These are phyloP conservation scores for Galaxea fascicularis DNA, from an alignment of 92 coral and sea anemone species.

Conservation along the genomic window DNA sequence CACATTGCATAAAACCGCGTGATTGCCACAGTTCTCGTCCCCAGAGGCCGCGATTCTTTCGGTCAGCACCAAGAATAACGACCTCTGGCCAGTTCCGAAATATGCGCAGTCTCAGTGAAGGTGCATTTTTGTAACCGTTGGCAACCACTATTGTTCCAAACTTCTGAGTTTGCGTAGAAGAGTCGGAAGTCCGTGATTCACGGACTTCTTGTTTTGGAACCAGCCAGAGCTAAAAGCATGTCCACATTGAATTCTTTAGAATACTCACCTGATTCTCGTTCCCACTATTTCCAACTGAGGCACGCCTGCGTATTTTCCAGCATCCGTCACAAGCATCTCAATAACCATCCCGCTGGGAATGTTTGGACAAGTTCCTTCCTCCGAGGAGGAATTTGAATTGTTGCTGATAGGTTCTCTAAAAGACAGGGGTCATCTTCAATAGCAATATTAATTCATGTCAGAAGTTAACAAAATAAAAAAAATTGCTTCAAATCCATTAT, in stretches of 20 bases:
- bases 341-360: conserved; percentile 75
- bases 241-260: neutral
- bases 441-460: neutral
- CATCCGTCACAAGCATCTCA: conserved; percentile 87
- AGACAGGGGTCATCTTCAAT: neutral
- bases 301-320: conserved; percentile 81
- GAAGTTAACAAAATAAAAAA: neutral
- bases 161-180: no score
- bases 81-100: no score
- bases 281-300: conserved; percentile 92
- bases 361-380: conserved; percentile 51
- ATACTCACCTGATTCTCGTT: conserved; percentile 76
- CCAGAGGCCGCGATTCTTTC: no score
- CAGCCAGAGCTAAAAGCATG: no score
- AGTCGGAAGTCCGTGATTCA: no score
- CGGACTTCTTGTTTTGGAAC: no score
- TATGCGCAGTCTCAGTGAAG: no score
- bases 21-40: no score
- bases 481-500: neutral
- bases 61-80: no score
- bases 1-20: no score
- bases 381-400: conserved; percentile 18
- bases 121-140: no score
- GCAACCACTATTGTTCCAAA: no score
- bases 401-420: conserved; percentile 52